A percentile compares a stretch with the other conserved stretches of the same genome.
Evolutionary conservation across 2,888 invertebrate genomes (phyloP).

Genomic region (Folsomia candida): DNA sequence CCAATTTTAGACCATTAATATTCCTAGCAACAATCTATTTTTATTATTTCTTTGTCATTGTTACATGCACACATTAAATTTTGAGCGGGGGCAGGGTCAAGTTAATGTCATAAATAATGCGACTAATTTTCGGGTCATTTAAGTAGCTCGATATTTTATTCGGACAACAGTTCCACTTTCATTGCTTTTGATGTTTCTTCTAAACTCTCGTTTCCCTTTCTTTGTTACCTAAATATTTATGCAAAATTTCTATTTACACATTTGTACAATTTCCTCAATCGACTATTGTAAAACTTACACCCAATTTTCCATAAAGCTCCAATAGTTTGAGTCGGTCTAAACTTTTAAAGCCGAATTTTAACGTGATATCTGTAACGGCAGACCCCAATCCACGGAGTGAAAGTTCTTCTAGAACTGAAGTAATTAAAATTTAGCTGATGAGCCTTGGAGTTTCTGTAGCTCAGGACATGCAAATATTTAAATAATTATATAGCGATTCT

Average conservation of each 20-base stretch:
- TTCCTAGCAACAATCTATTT: too few relatives aligned
- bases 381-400: conserved; percentile 32
- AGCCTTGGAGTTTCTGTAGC: too few relatives aligned
- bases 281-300: neutral
- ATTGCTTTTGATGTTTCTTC: neutral
- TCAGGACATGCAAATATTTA: too few relatives aligned
- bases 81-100: too few relatives aligned
- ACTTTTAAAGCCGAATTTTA: conserved; percentile 31
- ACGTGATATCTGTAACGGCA: conserved; percentile 31
- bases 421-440: too few relatives aligned
- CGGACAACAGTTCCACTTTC: neutral
- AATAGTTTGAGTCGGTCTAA: conserved; percentile 22
- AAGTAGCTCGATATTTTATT: neutral
- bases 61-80: too few relatives aligned
- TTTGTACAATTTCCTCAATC: conserved; percentile 16
- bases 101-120: too few relatives aligned
- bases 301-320: conserved; percentile 30
- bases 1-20: too few relatives aligned
- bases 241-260: neutral
- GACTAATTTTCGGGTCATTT: neutral
- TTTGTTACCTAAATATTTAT: conserved; percentile 3
- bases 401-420: conserved; percentile 26
- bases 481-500: too few relatives aligned
- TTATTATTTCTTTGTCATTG: too few relatives aligned
- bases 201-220: neutral